These are phyloP conservation scores for Heteromurus nitidus DNA, from an alignment of 2,888 invertebrate species.

Conservation along the genomic window DNA sequence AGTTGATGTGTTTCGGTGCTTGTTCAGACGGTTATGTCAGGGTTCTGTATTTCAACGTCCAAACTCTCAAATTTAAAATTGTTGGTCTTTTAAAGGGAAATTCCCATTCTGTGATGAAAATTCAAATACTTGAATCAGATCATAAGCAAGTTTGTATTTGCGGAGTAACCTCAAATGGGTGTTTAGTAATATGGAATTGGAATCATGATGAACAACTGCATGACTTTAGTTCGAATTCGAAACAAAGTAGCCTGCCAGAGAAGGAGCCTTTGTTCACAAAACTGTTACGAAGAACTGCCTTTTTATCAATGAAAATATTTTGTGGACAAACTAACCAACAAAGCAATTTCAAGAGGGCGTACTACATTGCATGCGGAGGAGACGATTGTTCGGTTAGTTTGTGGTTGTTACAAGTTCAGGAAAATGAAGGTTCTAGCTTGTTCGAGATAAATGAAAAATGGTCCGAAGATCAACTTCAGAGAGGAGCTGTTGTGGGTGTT, in stretches of 20 bases:
- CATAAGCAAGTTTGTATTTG: not conserved
- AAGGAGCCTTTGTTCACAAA: constrained; percentile 1
- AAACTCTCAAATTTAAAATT: constrained; percentile 47
- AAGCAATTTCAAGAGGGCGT: not conserved
- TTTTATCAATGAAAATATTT: constrained; percentile 48
- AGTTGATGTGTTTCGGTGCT: constrained; percentile 56
- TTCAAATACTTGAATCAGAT: constrained; percentile 24
- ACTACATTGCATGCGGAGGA: constrained; percentile 45
- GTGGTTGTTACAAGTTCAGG: constrained; percentile 14
- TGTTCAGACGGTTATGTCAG: constrained; percentile 67
- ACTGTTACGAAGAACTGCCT: constrained; percentile 47
- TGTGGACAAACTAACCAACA: not conserved
- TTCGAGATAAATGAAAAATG: constrained; percentile 35
- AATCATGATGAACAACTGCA: not conserved
- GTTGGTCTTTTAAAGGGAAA: constrained; percentile 50
- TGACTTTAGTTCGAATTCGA: not conserved
- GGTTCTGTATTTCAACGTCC: constrained; percentile 35
- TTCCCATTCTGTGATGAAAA: constrained; percentile 60
- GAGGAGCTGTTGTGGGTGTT: constrained; percentile 65
- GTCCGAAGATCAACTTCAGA: constrained; percentile 43
- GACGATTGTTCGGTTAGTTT: constrained; percentile 61
- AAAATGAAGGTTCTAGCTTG: not conserved
- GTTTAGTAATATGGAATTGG: constrained; percentile 59
- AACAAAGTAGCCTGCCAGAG: constrained; percentile 10
- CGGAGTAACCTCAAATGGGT: constrained; percentile 66